phyloP scores from a whole-genome alignment of 1,140 invertebrate species.

The Drosophila obscura region DNA sequence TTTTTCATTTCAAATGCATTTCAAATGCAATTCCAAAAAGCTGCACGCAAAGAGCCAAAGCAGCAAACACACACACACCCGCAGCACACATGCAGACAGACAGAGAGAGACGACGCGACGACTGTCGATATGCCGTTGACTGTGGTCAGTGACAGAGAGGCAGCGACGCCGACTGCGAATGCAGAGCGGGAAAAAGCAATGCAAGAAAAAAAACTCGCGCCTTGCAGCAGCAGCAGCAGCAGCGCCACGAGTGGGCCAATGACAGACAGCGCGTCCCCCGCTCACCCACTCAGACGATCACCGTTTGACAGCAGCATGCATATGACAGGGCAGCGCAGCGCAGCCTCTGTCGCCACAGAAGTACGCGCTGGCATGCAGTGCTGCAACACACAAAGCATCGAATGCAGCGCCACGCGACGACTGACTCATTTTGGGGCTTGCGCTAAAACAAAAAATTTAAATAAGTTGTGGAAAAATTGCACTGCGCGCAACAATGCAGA shows the following conservation, averaged over 20 bases:
- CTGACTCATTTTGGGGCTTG: conserved; percentile 68
- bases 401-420: conserved; percentile 49
- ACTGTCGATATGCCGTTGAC: conserved; percentile 64
- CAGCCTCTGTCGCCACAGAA: conserved; percentile 42
- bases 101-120: neutral
- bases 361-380: conserved; percentile 46
- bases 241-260: conserved; percentile 39
- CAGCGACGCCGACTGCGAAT: conserved; percentile 17
- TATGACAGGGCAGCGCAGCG: conserved; percentile 37
- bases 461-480: conserved; percentile 68
- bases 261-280: conserved; percentile 12
- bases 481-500: conserved; percentile 33
- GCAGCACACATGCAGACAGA: conserved; percentile 15
- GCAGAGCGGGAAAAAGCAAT: conserved; percentile 13
- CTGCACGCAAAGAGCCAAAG: conserved; percentile 34
- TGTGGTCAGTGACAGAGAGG: conserved; percentile 69
- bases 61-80: conserved; percentile 1
- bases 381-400: conserved; percentile 12
- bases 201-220: conserved; percentile 46
- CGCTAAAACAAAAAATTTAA: conserved; percentile 37
- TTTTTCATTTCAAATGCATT: conserved; percentile 1
- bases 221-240: neutral
- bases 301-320: conserved; percentile 39
- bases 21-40: conserved; percentile 48
- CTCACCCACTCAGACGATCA: conserved; percentile 22